These are phyloP conservation scores for Alviniconcha marisindica DNA, from an alignment of 1,140 invertebrate species.

Conservation along the genomic window DNA sequence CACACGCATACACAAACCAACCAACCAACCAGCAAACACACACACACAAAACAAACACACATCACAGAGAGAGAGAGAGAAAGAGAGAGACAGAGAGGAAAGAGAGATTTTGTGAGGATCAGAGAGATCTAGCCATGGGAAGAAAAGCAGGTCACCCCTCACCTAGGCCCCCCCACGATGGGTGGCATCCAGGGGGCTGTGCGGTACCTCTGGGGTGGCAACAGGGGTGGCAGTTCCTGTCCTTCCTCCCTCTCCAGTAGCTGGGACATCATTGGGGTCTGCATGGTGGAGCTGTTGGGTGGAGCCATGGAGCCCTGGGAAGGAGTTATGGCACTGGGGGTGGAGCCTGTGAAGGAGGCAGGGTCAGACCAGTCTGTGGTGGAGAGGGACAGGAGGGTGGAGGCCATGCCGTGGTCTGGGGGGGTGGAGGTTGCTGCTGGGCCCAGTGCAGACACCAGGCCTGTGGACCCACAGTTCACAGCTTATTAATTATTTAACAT, in stretches of 20 bases:
- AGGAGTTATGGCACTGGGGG: conserved; percentile 35
- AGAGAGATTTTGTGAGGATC: no score
- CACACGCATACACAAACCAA: no score
- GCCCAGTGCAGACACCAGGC: no score
- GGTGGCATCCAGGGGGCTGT: background rate
- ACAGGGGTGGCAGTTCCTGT: background rate
- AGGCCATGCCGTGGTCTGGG: conserved; percentile 30
- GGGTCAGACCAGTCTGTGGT: conserved; percentile 24
- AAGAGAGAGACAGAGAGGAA: no score
- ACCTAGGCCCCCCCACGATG: background rate
- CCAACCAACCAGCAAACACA: no score
- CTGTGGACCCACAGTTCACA: no score
- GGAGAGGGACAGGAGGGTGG: conserved; percentile 31
- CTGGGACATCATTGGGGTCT: conserved; percentile 29
- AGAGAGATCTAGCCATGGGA: no score
- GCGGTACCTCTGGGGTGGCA: background rate
- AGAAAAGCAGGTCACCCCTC: background rate
- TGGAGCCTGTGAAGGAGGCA: conserved; percentile 15
- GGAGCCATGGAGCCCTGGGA: conserved; percentile 34
- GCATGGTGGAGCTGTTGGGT: background rate
- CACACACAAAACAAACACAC: no score
- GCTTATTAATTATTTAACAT: no score
- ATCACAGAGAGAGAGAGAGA: no score
- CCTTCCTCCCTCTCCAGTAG: conserved; percentile 6
- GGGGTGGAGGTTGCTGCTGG: conserved; percentile 9